These are phyloP conservation scores for Orchesella flavescens DNA, from an alignment of 2,888 invertebrate species.

Conservation along the genomic window DNA sequence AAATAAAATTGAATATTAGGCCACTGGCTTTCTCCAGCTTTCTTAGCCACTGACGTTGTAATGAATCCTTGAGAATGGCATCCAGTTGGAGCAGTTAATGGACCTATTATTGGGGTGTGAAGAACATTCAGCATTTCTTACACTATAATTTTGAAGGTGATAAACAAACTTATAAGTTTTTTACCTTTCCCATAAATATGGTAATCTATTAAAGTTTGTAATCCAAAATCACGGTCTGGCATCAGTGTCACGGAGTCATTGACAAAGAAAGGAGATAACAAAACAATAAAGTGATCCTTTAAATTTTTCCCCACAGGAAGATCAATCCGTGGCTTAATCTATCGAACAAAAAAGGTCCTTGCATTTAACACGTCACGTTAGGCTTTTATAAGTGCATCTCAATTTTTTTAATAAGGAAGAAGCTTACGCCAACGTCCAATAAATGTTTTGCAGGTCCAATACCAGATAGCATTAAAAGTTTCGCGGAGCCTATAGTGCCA, in stretches of 20 bases:
- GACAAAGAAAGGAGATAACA: conserved; percentile 52
- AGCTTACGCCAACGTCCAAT: conserved; percentile 1
- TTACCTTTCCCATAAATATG: conserved; percentile 63
- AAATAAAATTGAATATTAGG: conserved; percentile 68
- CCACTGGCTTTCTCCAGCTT: conserved; percentile 59
- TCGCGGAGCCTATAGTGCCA: conserved; percentile 94
- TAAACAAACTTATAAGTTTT: not conserved
- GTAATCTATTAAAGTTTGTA: conserved; percentile 61
- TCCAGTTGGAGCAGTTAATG: conserved; percentile 88
- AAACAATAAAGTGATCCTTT: conserved; percentile 62
- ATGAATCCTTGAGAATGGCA: conserved; percentile 91
- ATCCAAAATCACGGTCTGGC: conserved; percentile 61
- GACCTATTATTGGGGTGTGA: conserved; percentile 77
- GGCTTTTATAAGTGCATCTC: too few species aligned
- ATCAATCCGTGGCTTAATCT: conserved; percentile 65
- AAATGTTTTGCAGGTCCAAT: conserved; percentile 64
- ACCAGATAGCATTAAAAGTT: conserved; percentile 74
- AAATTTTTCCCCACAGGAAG: conserved; percentile 70
- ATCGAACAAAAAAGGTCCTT: not conserved
- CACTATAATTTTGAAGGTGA: not conserved
- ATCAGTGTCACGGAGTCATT: conserved; percentile 63
- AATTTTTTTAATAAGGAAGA: too few species aligned
- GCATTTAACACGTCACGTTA: too few species aligned
- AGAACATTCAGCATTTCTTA: conserved; percentile 1
- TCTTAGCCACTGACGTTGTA: conserved; percentile 74